Conservation (phyloP, 1,140 invertebrate species). For the Gryon sp. region DNA sequence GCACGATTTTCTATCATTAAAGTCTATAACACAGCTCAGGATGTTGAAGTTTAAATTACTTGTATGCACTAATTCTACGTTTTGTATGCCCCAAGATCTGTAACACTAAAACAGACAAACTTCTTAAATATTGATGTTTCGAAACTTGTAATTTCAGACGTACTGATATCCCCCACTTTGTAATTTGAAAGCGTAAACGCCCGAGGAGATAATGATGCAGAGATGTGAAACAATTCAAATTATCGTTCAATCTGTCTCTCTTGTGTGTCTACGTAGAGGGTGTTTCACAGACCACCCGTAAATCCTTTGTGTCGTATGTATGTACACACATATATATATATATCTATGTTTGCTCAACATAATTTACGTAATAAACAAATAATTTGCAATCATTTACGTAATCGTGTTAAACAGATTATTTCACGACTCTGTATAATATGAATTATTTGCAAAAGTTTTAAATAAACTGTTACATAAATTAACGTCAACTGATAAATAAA, state of each 20-base stretch:
- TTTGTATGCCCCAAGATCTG: constrained; percentile 18
- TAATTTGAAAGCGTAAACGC: constrained; percentile 46
- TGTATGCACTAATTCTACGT: constrained; percentile 23
- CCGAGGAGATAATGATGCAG: constrained; percentile 22
- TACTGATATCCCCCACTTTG: constrained; percentile 40
- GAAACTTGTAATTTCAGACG: constrained; percentile 39
- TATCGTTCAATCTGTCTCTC: constrained; percentile 35
- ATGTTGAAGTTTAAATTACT: constrained; percentile 26
- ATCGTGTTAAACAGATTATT: no score
- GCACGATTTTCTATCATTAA: constrained; percentile 1
- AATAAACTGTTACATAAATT: no score
- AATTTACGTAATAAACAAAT: constrained; percentile 8
- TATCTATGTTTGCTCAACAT: constrained; percentile 6
- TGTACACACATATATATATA: no score
- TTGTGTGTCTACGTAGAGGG: constrained; percentile 12
- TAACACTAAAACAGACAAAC: constrained; percentile 13
- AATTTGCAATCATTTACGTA: constrained; percentile 4
- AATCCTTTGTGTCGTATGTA: constrained; percentile 19
- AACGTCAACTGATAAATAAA: no score
- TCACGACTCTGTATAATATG: no score
- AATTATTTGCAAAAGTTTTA: no score
- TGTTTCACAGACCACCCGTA: constrained; percentile 37
- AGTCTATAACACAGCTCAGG: not conserved
- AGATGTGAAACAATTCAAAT: constrained; percentile 37
- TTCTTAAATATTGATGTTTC: constrained; percentile 43